Evolutionary conservation across 2,888 invertebrate genomes (phyloP).

Genomic region (Melieria crassipennis): DNA sequence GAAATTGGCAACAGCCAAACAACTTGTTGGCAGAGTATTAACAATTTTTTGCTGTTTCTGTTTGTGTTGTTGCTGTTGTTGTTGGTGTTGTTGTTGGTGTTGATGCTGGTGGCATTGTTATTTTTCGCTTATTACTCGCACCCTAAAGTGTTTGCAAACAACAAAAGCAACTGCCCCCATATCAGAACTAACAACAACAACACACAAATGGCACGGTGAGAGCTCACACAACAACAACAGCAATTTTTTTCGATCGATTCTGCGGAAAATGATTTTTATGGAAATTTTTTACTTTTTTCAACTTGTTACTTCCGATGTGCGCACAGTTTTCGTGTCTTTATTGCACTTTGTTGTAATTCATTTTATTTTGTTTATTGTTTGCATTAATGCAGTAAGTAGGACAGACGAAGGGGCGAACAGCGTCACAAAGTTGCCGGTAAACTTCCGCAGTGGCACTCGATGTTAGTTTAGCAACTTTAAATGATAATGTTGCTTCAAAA

Average conservation of each 20-base stretch:
- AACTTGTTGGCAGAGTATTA: constrained; percentile 20
- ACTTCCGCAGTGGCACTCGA: constrained; percentile 20
- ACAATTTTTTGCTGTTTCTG: constrained; percentile 15
- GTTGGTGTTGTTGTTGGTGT: constrained; percentile 3
- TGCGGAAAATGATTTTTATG: constrained; percentile 32
- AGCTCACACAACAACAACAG: too few relatives aligned
- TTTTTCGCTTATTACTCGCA: constrained; percentile 19
- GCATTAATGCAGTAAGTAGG: constrained; percentile 16
- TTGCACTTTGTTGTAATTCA: constrained; percentile 3
- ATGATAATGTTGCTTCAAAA: constrained; percentile 31
- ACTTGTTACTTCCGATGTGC: not conserved
- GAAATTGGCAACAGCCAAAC: not conserved
- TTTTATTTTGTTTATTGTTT: constrained; percentile 25
- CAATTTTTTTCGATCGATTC: constrained; percentile 21
- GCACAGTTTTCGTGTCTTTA: constrained; percentile 11
- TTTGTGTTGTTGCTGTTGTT: constrained; percentile 6
- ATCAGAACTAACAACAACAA: not conserved
- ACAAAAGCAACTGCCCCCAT: constrained; percentile 6
- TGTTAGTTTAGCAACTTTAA: constrained; percentile 32
- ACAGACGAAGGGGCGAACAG: not conserved
- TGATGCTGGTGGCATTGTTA: constrained; percentile 6
- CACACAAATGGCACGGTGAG: not conserved
- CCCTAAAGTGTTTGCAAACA: constrained; percentile 8
- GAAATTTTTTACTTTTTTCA: constrained; percentile 20
- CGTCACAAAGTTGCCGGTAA: constrained; percentile 10